Evolutionary conservation across 2,113 vertebrate genomes (phyloP).

Genomic region (Plestiodon gilberti): DNA sequence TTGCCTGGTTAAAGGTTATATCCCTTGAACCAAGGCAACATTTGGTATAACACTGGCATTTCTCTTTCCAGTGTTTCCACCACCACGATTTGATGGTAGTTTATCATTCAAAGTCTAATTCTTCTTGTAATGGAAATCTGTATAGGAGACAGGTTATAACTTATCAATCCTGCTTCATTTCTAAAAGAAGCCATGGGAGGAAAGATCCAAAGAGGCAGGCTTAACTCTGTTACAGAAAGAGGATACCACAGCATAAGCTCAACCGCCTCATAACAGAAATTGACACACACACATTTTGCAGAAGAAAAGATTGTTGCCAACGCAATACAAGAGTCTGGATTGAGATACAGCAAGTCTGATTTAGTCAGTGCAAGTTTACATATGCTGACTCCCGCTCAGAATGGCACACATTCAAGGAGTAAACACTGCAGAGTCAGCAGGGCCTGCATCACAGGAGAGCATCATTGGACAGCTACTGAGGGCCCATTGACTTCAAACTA

Average conservation of each 20-base stretch:
- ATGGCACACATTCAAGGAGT: constrained; percentile 75
- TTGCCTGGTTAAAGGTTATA: background rate
- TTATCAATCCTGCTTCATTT: background rate
- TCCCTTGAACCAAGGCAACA: background rate
- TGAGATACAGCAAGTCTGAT: constrained; percentile 74
- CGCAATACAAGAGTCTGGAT: constrained; percentile 71
- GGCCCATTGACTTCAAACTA: no score
- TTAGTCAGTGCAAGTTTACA: constrained; percentile 73
- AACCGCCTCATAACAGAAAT: constrained; percentile 75
- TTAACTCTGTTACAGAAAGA: constrained; percentile 54
- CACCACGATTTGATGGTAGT: fast-evolving
- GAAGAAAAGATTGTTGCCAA: constrained; percentile 73
- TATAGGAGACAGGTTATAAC: background rate
- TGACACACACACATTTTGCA: constrained; percentile 75
- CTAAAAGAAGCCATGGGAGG: background rate
- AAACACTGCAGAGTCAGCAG: constrained; percentile 70
- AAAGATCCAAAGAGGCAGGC: background rate
- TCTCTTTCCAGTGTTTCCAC: background rate
- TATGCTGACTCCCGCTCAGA: constrained; percentile 69
- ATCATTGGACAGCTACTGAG: no score
- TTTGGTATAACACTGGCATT: background rate
- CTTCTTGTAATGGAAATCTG: background rate
- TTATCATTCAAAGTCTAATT: fast-evolving
- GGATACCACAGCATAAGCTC: constrained; percentile 72
- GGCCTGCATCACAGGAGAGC: no score